These are phyloP conservation scores for Tokudaia tokunoshimensis DNA, from an alignment of 2,797 vertebrate species.

Conservation along the genomic window DNA sequence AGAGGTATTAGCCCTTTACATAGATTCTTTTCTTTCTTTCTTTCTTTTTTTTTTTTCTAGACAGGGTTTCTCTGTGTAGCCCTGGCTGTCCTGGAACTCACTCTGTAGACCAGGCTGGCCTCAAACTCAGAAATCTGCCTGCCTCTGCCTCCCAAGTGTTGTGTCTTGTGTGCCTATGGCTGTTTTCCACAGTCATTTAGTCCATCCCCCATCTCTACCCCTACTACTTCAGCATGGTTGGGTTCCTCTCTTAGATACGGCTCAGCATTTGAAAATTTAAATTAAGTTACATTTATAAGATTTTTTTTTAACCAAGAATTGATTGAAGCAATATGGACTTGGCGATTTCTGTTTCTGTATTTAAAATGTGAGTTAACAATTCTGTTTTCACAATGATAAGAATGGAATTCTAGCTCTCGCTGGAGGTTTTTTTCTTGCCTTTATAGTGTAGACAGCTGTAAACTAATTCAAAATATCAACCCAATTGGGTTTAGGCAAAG, in stretches of 20 bases:
- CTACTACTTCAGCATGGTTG: neutral
- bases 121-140: no score
- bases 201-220: neutral
- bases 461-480: neutral
- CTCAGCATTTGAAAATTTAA: neutral
- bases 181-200: neutral
- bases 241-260: neutral
- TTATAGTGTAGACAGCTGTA: neutral
- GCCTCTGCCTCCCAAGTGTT: neutral
- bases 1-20: neutral
- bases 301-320: neutral
- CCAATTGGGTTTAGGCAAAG: conserved; percentile 1
- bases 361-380: conserved; percentile 15
- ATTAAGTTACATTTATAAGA: neutral
- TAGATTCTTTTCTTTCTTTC: no score
- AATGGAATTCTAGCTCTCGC: neutral
- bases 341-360: neutral
- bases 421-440: neutral
- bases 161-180: neutral
- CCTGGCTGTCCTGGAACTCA: no score
- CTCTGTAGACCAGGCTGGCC: no score
- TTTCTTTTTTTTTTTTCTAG: no score
- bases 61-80: no score
- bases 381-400: neutral
- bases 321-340: neutral